Percentiles rank a stretch among this genome's conserved stretches.
phyloP scores from a whole-genome alignment of 2,113 vertebrate genomes.

The Burhinus oedicnemus region DNA sequence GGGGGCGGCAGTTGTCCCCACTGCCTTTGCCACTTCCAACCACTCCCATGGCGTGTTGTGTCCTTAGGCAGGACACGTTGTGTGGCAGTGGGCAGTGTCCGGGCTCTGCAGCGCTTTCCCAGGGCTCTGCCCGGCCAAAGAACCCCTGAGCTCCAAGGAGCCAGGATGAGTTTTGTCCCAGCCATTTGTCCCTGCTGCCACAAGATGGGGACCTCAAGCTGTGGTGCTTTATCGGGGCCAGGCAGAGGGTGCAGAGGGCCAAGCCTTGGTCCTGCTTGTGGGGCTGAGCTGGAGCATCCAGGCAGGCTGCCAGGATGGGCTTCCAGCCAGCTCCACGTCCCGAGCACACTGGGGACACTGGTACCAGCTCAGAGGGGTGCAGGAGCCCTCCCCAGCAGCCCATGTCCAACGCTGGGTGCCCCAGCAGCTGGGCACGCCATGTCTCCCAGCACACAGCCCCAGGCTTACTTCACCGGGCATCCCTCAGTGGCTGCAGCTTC shows the following conservation, averaged over 20 bases:
- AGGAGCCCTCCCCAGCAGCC: neutral
- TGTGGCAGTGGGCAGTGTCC: neutral
- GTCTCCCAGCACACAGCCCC: neutral
- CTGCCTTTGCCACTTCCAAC: neutral
- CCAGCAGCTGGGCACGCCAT: neutral
- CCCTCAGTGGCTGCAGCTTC: rapidly evolving
- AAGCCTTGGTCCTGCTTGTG: neutral
- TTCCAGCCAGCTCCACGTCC: neutral
- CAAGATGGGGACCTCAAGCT: conserved; percentile 51
- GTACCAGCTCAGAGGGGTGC: neutral
- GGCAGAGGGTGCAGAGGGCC: neutral
- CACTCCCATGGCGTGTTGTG: rapidly evolving
- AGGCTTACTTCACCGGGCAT: neutral
- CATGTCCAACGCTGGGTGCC: neutral
- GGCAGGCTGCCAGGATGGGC: neutral
- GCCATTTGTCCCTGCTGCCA: conserved; percentile 10
- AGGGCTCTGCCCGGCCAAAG: neutral
- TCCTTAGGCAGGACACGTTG: rapidly evolving
- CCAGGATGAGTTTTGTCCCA: neutral
- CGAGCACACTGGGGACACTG: neutral
- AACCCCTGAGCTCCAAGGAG: rapidly evolving
- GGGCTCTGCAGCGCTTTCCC: neutral
- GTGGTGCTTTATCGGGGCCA: neutral
- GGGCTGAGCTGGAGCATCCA: neutral
- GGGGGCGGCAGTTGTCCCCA: neutral